Evolutionary conservation across 2,888 invertebrate genomes (phyloP).

Genomic region (Coremacera marginata): DNA sequence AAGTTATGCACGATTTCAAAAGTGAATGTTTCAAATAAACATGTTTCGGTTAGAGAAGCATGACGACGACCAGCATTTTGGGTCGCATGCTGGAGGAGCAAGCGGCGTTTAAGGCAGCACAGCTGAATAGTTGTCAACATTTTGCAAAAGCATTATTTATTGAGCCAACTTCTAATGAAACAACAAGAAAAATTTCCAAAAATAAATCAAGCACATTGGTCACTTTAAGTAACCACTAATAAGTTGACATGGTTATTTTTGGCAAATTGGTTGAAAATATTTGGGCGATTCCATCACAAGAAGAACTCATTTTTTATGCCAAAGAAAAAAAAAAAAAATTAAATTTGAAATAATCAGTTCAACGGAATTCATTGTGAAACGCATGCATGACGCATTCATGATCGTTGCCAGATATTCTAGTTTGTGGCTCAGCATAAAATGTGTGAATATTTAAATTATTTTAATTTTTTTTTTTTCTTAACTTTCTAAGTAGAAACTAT

Average conservation of each 20-base stretch:
- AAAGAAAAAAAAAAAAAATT: neutral
- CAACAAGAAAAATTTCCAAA: no score
- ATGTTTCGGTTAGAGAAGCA: neutral
- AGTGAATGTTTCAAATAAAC: conserved; percentile 15
- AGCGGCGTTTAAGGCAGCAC: no score
- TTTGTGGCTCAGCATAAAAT: neutral
- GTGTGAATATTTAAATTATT: neutral
- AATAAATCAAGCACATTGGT: no score
- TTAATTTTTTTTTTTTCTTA: neutral
- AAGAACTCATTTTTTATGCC: neutral
- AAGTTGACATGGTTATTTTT: no score
- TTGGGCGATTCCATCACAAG: neutral
- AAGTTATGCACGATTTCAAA: conserved; percentile 23
- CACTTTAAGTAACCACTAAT: no score
- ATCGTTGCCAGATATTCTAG: conserved; percentile 6
- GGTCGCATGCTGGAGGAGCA: no score
- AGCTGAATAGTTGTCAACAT: neutral
- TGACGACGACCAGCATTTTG: neutral
- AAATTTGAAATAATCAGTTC: neutral
- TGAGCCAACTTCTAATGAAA: no score
- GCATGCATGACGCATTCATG: conserved; percentile 14
- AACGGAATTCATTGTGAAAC: conserved; percentile 1
- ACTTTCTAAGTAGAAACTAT: neutral
- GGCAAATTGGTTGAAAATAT: no score
- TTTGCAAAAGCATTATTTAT: neutral